These are phyloP conservation scores for Drosophila murphyi DNA, from an alignment of 1,140 invertebrate species.

Conservation along the genomic window DNA sequence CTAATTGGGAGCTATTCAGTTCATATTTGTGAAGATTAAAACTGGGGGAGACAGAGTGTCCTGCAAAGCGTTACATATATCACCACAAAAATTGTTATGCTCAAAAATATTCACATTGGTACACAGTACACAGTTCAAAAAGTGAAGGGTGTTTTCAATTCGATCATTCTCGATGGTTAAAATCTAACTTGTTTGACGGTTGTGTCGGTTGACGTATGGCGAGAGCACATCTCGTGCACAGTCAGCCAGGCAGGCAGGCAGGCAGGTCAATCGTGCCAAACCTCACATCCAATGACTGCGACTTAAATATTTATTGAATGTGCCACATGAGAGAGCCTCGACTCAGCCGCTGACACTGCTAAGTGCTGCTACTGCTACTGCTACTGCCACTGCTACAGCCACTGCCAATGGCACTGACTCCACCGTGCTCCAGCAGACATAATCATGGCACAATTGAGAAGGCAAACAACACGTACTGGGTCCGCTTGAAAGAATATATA, in stretches of 20 bases:
- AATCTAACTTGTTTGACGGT: slow-evolving; percentile 11
- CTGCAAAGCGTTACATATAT: too few species aligned
- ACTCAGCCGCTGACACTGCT: slow-evolving; percentile 11
- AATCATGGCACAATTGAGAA: slow-evolving; percentile 70
- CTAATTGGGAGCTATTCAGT: too few species aligned
- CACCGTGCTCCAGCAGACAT: slow-evolving; percentile 34
- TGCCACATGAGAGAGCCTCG: slow-evolving; percentile 16
- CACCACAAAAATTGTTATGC: too few species aligned
- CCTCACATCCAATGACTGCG: slow-evolving; percentile 18
- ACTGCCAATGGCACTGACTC: background rate
- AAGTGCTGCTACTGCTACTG: slow-evolving; percentile 22
- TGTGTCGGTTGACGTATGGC: slow-evolving; percentile 14
- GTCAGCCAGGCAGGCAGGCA: background rate
- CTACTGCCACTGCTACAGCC: background rate
- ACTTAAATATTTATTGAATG: slow-evolving; percentile 73
- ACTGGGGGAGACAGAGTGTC: too few species aligned
- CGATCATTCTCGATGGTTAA: background rate
- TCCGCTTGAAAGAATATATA: slow-evolving; percentile 19
- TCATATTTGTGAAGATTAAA: too few species aligned
- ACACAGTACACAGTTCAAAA: too few species aligned
- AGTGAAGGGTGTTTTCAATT: background rate
- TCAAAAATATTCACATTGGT: too few species aligned
- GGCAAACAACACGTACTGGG: slow-evolving; percentile 70
- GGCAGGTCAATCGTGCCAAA: slow-evolving; percentile 34
- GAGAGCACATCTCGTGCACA: slow-evolving; percentile 4